phyloP scores from a whole-genome alignment of 1,140 invertebrate genomes.

The Ganaspis sp. region DNA sequence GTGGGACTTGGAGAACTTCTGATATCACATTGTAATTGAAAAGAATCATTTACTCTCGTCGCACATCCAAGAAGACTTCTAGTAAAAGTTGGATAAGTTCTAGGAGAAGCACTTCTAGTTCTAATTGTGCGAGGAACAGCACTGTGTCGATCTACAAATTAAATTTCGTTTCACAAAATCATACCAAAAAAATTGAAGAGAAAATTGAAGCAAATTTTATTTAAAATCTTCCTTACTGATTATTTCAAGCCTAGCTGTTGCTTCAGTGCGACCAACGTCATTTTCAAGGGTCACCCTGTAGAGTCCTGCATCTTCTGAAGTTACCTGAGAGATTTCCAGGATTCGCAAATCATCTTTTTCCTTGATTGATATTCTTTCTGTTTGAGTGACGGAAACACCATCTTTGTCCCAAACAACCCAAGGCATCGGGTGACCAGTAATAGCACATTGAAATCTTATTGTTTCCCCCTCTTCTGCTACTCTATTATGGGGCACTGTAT shows the following conservation, averaged over 20 bases:
- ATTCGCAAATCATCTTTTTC: conserved; percentile 86
- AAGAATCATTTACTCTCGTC: conserved; percentile 75
- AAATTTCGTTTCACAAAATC: too few species aligned
- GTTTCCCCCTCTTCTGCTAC: conserved; percentile 90
- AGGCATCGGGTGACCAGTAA: conserved; percentile 85
- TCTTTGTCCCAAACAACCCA: conserved; percentile 91
- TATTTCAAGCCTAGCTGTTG: conserved; percentile 87
- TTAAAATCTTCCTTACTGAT: conserved; percentile 78
- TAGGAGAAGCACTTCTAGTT: conserved; percentile 72
- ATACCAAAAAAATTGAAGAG: too few species aligned
- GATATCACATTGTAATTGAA: conserved; percentile 78
- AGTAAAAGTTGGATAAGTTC: conserved; percentile 72
- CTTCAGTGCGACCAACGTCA: conserved; percentile 87
- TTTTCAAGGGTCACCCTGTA: conserved; percentile 90
- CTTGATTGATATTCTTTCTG: conserved; percentile 81
- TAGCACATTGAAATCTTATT: conserved; percentile 86
- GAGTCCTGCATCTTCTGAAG: conserved; percentile 86
- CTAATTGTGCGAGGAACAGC: conserved; percentile 67
- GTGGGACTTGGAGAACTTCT: conserved; percentile 78
- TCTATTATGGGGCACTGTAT: conserved; percentile 90
- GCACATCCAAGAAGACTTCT: conserved; percentile 71
- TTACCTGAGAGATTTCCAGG: conserved; percentile 87
- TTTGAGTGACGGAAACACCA: conserved; percentile 80
- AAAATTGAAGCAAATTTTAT: too few species aligned
- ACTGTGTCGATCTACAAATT: conserved; percentile 61